Base-by-base conservation (phyloP, 2,797 vertebrate genomes). In the Tapirus indicus region DNA sequence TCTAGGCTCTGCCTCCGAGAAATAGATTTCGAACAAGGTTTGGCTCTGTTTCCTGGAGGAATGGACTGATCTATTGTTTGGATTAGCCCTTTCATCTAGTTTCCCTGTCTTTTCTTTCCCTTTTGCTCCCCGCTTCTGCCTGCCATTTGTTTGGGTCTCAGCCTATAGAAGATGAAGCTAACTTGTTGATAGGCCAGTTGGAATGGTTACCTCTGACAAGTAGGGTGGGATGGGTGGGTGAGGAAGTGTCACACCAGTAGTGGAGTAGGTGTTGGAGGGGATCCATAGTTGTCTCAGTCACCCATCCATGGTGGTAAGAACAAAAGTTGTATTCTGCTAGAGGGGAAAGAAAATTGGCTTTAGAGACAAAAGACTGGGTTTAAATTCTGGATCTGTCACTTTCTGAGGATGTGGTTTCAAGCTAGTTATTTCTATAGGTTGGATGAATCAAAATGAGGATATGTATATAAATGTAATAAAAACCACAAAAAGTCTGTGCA, bases 391-490 rank as follows among this genome's bases (percentile, higher is more conserved):
- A 92, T 86, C 83, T 66, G 11, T 60, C 23, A 8, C 77, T 94
- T 93, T 94, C 74, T 79, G 77, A 79, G 56, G 69, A 69, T 95
- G 38, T 91, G 77, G 83, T 23, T 92, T 94, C 54, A 54, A 94
- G 44, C 6, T 25, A 54, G n/a, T 90, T 82, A 80, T 88, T 94
- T 96, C 52, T 85, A 35, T 47, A 69, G n/a, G 38, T 52, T 88
- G 29, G 68, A 47, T 78, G 47, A 93, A 69, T 92, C 75, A 58
- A 95, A 96, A 56, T 4, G 88, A 92, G 75, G 64, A 38, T 38
- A 38, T 38, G 38, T 38, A 38, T 38, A 38, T 83, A 54, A n/a
- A 78, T 66, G 69, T 32, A 68, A 91, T 62, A 29, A 80, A 88
- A 87, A 41, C n/a, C 62, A 91, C 83, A 89, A 13, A 78, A 78